A percentile compares a stretch with the other conserved stretches of the same genome.
Evolutionary conservation across 2,113 vertebrate genomes (phyloP).

Genomic region (Misgurnus anguillicaudatus): DNA sequence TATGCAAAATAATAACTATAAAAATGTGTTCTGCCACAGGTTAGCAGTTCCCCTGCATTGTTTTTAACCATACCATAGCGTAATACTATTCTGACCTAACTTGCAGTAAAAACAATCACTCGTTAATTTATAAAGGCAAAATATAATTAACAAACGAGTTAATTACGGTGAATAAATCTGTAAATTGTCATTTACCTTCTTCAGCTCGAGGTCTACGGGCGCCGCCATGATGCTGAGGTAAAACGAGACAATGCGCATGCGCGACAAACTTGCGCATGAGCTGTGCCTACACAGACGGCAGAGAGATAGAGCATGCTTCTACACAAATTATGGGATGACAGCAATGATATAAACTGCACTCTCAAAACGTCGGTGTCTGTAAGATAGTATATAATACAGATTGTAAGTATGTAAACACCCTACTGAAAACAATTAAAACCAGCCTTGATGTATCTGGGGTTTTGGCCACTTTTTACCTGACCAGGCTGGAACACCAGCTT

Average conservation of each 20-base stretch:
- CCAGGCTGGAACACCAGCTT: too few relatives aligned
- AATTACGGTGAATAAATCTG: not conserved
- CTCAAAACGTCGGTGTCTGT: too few relatives aligned
- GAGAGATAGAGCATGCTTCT: too few relatives aligned
- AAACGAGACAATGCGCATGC: slow-evolving; percentile 42
- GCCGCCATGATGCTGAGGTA: slow-evolving; percentile 67
- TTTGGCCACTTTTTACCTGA: too few relatives aligned
- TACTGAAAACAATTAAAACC: too few relatives aligned
- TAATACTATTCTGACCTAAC: not conserved
- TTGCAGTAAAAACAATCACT: not conserved
- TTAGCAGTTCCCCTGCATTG: not conserved
- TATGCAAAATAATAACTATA: not conserved
- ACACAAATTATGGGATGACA: too few relatives aligned
- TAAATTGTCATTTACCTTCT: slow-evolving; percentile 68
- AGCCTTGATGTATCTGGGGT: too few relatives aligned
- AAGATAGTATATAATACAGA: too few relatives aligned
- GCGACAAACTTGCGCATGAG: not conserved
- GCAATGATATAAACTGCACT: too few relatives aligned
- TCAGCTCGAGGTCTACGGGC: slow-evolving; percentile 75
- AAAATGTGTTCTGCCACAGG: not conserved
- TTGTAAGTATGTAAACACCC: too few relatives aligned
- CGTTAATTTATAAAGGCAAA: not conserved
- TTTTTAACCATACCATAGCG: not conserved
- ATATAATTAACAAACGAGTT: not conserved
- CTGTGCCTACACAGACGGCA: not conserved